phyloP scores from a whole-genome alignment of 1,140 invertebrate genomes.

The Zaprionus tsacasi region DNA sequence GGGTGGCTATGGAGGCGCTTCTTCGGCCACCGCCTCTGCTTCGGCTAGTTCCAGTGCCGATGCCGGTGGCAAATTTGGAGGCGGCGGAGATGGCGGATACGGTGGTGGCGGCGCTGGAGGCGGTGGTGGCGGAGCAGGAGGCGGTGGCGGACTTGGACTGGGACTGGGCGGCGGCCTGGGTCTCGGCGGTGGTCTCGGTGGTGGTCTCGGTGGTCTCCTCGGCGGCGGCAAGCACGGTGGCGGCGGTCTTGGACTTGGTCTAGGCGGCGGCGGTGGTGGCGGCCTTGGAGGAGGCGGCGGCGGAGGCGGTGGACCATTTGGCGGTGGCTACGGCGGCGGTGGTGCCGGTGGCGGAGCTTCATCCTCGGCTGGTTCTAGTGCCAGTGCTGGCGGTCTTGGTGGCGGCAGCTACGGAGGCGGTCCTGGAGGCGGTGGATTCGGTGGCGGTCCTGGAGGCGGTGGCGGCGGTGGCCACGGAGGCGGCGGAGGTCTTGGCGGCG shows the following conservation, averaged over 20 bases:
- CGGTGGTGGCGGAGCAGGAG: slow-evolving; percentile 24
- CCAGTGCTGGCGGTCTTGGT: slow-evolving; percentile 26
- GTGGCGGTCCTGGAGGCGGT: neutral
- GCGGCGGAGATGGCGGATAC: slow-evolving; percentile 36
- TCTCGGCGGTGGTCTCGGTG: slow-evolving; percentile 37
- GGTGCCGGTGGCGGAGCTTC: slow-evolving; percentile 22
- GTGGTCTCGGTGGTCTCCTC: slow-evolving; percentile 16
- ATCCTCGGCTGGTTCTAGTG: slow-evolving; percentile 17
- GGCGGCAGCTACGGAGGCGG: slow-evolving; percentile 15
- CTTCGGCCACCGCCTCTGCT: slow-evolving; percentile 49
- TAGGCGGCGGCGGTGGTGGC: slow-evolving; percentile 19
- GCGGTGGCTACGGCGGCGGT: slow-evolving; percentile 19
- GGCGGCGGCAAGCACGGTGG: slow-evolving; percentile 15
- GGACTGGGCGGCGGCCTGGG: slow-evolving; percentile 29
- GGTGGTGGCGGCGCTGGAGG: slow-evolving; percentile 32
- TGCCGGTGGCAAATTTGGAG: slow-evolving; percentile 38
- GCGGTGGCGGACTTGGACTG: slow-evolving; percentile 9
- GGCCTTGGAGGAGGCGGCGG: slow-evolving; percentile 22
- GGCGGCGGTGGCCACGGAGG: slow-evolving; percentile 18
- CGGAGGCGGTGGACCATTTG: slow-evolving; percentile 24
- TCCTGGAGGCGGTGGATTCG: slow-evolving; percentile 1
- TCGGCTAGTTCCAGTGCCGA: slow-evolving; percentile 41
- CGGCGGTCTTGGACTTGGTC: slow-evolving; percentile 9
- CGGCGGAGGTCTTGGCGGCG: slow-evolving; percentile 9
- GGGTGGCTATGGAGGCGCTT: slow-evolving; percentile 59